phyloP scores from a whole-genome alignment of 2,797 vertebrate genomes.

The Lutjanus campechanus region DNA sequence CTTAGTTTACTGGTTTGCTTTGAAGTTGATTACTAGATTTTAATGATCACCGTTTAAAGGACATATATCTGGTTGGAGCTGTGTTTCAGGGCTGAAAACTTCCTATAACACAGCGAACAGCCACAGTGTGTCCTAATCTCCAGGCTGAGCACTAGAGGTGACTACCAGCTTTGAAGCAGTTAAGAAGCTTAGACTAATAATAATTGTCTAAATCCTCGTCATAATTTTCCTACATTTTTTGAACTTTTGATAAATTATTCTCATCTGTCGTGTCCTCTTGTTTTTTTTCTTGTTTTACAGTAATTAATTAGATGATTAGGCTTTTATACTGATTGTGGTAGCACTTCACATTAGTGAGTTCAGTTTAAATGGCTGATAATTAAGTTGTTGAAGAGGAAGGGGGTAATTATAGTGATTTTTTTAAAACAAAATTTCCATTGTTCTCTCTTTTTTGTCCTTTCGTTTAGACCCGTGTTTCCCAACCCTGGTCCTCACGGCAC shows the following conservation, averaged over 20 bases:
- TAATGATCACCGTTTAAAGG: conserved; percentile 13
- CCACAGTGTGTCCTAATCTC: not conserved
- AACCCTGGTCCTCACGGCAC: too few relatives aligned
- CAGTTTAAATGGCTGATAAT: conserved; percentile 8
- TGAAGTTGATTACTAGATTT: conserved; percentile 30
- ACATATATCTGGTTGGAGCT: not conserved
- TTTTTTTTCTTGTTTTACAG: not conserved
- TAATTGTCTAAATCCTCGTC: not conserved
- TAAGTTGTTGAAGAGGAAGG: not conserved
- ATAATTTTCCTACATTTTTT: not conserved
- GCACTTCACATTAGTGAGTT: not conserved
- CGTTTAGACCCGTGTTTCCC: too few relatives aligned
- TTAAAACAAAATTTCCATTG: too few relatives aligned
- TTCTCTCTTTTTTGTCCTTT: not conserved
- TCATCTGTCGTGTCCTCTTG: not conserved
- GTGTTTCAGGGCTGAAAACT: not conserved
- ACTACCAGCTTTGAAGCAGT: not conserved
- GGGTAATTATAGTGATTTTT: not conserved
- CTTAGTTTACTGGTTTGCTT: conserved; percentile 31
- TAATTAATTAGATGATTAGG: not conserved
- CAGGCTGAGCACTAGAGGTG: not conserved
- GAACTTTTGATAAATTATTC: not conserved
- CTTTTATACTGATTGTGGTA: not conserved
- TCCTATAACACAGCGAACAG: not conserved
- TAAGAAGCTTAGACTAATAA: not conserved